A percentile compares a stretch with the other conserved stretches of the same genome.
Evolutionary conservation across 2,113 vertebrate species (phyloP).

Genomic region (Ceyx cyanopectus): DNA sequence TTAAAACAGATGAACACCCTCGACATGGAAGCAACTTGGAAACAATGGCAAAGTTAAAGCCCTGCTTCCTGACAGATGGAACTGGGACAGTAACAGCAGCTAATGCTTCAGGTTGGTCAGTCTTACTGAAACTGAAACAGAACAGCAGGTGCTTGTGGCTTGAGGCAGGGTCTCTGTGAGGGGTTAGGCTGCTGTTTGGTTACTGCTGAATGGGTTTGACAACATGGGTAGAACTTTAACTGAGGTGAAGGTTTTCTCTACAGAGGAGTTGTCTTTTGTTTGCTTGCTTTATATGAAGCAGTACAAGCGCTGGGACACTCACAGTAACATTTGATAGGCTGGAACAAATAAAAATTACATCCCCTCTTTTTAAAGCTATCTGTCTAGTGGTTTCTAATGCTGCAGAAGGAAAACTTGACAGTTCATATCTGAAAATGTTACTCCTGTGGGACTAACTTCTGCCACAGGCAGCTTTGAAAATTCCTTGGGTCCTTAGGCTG

Average conservation of each 20-base stretch:
- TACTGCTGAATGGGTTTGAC: not conserved
- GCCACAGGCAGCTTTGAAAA: not conserved
- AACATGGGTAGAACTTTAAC: not conserved
- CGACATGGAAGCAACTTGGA: slow-evolving; percentile 89
- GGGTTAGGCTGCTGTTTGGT: not conserved
- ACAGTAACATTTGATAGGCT: not conserved
- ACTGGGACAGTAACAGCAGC: slow-evolving; percentile 92
- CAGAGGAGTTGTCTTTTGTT: not conserved
- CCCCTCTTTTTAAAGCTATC: not conserved
- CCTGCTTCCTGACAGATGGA: slow-evolving; percentile 88
- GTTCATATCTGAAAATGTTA: not conserved
- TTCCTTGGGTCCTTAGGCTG: not conserved
- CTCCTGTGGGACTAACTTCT: not conserved
- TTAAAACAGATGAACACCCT: slow-evolving; percentile 91
- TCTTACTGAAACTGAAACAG: not conserved
- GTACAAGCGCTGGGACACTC: not conserved
- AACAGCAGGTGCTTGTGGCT: not conserved
- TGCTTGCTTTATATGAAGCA: not conserved
- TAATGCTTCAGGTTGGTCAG: slow-evolving; percentile 90
- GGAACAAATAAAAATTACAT: not conserved
- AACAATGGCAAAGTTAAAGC: slow-evolving; percentile 87
- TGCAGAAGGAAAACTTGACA: not conserved
- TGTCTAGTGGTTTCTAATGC: not conserved
- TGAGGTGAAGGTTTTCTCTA: not conserved
- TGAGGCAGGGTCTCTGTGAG: not conserved